phyloP scores from a whole-genome alignment of 2,888 invertebrate genomes.

The Euplexia lucipara region DNA sequence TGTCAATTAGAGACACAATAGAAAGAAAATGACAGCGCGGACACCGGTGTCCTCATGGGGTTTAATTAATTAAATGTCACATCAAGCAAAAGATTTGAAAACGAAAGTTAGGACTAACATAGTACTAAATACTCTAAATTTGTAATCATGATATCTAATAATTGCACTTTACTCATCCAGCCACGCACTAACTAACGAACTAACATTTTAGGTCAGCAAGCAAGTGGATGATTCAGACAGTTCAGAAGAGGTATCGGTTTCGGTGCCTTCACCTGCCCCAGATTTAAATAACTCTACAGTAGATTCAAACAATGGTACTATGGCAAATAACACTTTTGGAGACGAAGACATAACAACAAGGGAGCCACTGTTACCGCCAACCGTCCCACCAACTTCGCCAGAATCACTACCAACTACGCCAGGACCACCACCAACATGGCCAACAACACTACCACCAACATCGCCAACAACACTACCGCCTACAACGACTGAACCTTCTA shows the following conservation, averaged over 20 bases:
- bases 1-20: no score
- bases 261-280: neutral
- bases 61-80: neutral
- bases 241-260: slow-evolving; percentile 22
- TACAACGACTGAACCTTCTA: no score
- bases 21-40: no score
- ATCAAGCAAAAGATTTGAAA: neutral
- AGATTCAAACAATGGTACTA: no score
- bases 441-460: no score
- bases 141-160: slow-evolving; percentile 13
- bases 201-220: slow-evolving; percentile 48
- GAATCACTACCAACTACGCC: no score
- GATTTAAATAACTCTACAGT: neutral
- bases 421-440: no score
- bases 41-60: no score
- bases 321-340: neutral
- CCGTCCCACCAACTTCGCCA: no score
- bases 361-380: no score
- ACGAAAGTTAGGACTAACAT: neutral
- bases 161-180: slow-evolving; percentile 27
- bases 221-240: slow-evolving; percentile 26
- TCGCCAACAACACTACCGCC: no score
- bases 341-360: neutral
- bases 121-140: neutral
- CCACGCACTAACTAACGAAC: slow-evolving; percentile 55